Base-by-base conservation (phyloP, 2,113 vertebrate species). In the Bubo blakistoni region DNA sequence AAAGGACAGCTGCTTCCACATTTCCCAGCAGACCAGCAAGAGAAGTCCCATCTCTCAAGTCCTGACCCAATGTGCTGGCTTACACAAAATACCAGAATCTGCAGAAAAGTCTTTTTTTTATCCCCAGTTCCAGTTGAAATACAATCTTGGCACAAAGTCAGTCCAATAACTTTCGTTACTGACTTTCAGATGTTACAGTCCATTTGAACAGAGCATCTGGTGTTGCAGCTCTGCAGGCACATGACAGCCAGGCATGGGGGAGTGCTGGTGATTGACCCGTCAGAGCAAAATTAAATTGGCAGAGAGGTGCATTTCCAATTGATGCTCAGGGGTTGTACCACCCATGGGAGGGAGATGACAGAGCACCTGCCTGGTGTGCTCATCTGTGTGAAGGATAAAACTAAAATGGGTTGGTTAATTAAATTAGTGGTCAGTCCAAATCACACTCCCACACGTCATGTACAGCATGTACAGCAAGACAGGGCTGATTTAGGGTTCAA, bases 401-500 rank as follows among this genome's bases (percentile, higher is more conserved):
- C 13, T 22, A 7, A 54, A 82, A 16, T 2, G 5, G 62, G 17
- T 3, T 49, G 10, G 13, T 26, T 32, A 30, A 47, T 20, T 36
- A 17, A 42, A 70, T n/a, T 2, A n/a, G 24, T 2, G 30, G 2
- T 59, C 7, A 7, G 54, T 44, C 40, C 30, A 44, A 62, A 29
- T 3, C 15, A 2, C 30, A 32, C 19, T 52, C 58, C 24, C 18
- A 20, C 30, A 30, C 0, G 1, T 20, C 22, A 7, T 1, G 3
- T 7, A 13, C 20, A 8, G 57, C 0, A 0, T 1, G 3, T 7
- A 13, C 20, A 8, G 57, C 0, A 0, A 44, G 47, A 7, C 16
- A 15, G 10, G 47, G 29, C 9, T 20, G 52, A 63, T 9, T 0
- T 47, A 18, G 46, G n/a, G 26, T 17, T 70, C 42, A 47, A 10